Percentiles rank a stretch among this genome's conserved stretches.
phyloP scores from a whole-genome alignment of 2,113 vertebrate genomes.

The Centrocercus urophasianus region DNA sequence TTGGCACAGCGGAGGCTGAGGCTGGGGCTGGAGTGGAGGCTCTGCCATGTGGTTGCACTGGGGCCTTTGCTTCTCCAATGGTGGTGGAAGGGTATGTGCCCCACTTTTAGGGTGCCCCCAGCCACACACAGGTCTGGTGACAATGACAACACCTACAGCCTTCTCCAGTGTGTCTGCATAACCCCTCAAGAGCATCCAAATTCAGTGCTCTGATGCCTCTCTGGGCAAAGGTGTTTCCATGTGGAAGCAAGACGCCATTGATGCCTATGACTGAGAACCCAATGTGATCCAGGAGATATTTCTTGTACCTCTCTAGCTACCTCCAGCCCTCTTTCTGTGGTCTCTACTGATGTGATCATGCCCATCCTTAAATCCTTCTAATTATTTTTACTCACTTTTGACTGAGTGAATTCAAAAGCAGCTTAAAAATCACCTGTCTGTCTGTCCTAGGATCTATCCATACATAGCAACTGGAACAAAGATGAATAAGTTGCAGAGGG shows the following conservation, averaged over 20 bases:
- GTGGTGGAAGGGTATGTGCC: accelerated
- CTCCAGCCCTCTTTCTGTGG: neutral
- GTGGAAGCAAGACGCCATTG: slow-evolving; percentile 12
- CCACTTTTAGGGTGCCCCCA: neutral
- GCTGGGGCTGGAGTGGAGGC: neutral
- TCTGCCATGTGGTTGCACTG: accelerated
- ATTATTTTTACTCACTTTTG: slow-evolving; percentile 55
- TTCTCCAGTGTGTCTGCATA: accelerated
- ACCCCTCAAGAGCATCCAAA: accelerated
- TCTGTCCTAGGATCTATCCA: slow-evolving; percentile 39
- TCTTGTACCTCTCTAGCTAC: slow-evolving; percentile 49
- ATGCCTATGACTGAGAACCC: slow-evolving; percentile 12
- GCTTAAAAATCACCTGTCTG: slow-evolving; percentile 32
- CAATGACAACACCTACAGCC: neutral
- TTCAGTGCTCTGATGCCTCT: neutral
- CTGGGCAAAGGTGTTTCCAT: neutral
- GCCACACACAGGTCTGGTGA: accelerated
- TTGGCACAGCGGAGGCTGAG: accelerated
- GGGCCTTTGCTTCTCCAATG: neutral
- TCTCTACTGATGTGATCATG: slow-evolving; percentile 12
- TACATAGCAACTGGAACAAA: slow-evolving; percentile 5
- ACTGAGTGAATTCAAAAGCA: slow-evolving; percentile 45
- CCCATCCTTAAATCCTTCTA: slow-evolving; percentile 65
- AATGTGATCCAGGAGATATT: slow-evolving; percentile 22
- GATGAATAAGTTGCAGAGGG: slow-evolving; percentile 23